Evolutionary conservation across 2,113 vertebrate species (phyloP).

Genomic region (Nycticryphes semicollaris): DNA sequence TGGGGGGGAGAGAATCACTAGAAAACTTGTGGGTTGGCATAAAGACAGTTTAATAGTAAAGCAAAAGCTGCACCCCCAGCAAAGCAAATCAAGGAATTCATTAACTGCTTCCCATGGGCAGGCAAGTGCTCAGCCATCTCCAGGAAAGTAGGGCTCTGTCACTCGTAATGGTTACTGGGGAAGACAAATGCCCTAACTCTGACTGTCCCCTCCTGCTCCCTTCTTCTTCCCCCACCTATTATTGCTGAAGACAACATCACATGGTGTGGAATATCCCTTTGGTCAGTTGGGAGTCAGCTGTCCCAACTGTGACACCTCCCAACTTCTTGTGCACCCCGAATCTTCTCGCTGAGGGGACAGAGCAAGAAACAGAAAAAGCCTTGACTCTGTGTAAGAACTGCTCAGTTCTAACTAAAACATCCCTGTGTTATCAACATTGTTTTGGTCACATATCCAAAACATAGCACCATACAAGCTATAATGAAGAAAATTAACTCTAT

Average conservation of each 20-base stretch:
- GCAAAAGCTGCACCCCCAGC: rapidly evolving
- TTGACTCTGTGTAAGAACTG: background rate
- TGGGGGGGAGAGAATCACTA: background rate
- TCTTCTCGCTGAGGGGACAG: background rate
- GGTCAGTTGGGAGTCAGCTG: background rate
- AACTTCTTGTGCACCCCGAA: background rate
- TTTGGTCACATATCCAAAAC: background rate
- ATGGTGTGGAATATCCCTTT: background rate
- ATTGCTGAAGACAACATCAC: rapidly evolving
- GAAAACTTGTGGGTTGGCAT: background rate
- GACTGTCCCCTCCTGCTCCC: rapidly evolving
- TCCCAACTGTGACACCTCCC: background rate
- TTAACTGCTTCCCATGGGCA: background rate
- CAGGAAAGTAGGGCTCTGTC: background rate
- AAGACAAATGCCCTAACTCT: background rate
- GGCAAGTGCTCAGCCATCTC: background rate
- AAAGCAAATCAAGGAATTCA: background rate
- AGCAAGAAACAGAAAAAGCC: background rate
- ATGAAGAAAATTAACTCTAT: background rate
- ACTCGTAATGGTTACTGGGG: rapidly evolving
- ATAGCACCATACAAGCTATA: background rate
- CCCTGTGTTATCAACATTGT: background rate
- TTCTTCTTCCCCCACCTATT: background rate
- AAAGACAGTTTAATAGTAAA: background rate
- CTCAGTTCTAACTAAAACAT: background rate